phyloP scores from a whole-genome alignment of 2,113 vertebrate genomes.

The Phoenicopterus ruber region DNA sequence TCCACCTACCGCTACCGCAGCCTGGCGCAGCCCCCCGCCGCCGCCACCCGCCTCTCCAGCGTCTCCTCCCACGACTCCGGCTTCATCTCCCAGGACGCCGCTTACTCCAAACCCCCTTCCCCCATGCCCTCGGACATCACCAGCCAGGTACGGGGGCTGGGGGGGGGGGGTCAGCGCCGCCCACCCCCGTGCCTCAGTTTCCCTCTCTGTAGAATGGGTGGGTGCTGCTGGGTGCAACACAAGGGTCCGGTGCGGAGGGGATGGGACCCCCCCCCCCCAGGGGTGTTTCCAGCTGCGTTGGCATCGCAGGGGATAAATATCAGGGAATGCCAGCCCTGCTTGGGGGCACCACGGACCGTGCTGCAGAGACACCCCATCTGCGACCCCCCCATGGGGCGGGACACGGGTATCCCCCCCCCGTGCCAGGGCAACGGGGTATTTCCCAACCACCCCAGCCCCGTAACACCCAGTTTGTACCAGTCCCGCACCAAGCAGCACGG shows the following conservation, averaged over 20 bases:
- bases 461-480: neutral
- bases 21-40: conserved; percentile 86
- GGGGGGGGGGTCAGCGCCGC: neutral
- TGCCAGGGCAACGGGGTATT: neutral
- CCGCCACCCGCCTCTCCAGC: conserved; percentile 91
- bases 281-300: neutral
- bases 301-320: neutral
- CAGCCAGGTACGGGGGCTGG: conserved; percentile 85
- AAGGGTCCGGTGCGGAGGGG: fast-evolving
- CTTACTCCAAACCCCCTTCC: conserved; percentile 94
- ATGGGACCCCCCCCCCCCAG: neutral
- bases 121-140: conserved; percentile 97
- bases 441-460: fast-evolving
- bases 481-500: neutral
- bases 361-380: neutral
- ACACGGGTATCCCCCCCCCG: fast-evolving
- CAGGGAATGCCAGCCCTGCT: neutral
- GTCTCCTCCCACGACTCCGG: conserved; percentile 97
- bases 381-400: neutral
- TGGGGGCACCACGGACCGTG: neutral
- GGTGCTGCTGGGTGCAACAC: neutral
- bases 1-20: conserved; percentile 94
- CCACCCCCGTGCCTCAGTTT: neutral
- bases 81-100: conserved; percentile 93
- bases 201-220: neutral